phyloP scores from a whole-genome alignment of 2,113 vertebrate species.

The Sminthopsis crassicaudata region DNA sequence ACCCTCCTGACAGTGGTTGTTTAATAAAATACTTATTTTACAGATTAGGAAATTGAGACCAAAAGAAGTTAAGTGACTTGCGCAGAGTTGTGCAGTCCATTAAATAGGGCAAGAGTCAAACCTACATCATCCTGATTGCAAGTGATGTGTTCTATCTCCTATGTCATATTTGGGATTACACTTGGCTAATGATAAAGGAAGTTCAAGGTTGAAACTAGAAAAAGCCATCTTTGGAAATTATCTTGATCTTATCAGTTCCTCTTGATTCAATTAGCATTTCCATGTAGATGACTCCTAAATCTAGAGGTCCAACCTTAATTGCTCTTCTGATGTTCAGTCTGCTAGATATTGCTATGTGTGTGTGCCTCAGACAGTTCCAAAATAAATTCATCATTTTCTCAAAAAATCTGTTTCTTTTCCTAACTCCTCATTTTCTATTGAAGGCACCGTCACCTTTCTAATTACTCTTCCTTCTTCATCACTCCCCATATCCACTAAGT shows the following conservation, averaged over 20 bases:
- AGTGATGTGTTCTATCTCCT: neutral
- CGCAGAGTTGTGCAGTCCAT: neutral
- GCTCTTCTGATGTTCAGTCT: neutral
- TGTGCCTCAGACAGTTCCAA: neutral
- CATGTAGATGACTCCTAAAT: neutral
- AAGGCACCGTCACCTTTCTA: neutral
- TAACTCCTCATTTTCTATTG: neutral
- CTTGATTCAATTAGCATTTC: neutral
- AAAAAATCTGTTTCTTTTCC: neutral
- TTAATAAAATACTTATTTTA: neutral
- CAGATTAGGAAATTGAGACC: neutral
- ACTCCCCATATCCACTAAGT: neutral
- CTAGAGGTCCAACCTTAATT: neutral
- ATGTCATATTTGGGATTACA: neutral
- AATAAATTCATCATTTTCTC: neutral
- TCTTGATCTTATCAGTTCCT: neutral
- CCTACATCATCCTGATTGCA: neutral
- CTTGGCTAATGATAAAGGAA: neutral
- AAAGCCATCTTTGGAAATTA: neutral
- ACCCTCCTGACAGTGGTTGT: neutral
- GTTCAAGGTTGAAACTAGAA: neutral
- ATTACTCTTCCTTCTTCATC: neutral
- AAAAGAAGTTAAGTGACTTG: neutral
- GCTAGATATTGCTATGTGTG: neutral
- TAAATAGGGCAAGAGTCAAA: neutral